Evolutionary conservation across 2,888 invertebrate species (phyloP).

Genomic region (Allophyes oxyacanthae): DNA sequence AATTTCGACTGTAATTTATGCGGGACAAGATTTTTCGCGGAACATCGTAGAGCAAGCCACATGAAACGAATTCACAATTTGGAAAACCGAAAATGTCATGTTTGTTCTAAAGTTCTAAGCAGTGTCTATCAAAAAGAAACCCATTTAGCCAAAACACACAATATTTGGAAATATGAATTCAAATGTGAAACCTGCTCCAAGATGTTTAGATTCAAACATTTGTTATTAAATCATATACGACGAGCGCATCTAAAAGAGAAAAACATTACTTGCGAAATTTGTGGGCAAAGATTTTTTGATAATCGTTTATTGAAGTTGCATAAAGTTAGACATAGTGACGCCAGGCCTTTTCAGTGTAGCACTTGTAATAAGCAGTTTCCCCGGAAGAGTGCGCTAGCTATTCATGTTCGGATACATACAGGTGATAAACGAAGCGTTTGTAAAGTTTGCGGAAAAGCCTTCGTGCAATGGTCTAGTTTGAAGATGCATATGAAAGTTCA

Average conservation of each 20-base stretch:
- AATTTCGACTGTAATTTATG: constrained; percentile 32
- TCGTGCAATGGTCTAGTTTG: constrained; percentile 31
- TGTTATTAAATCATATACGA: constrained; percentile 48
- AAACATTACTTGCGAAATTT: constrained; percentile 62
- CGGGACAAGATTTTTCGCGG: constrained; percentile 22
- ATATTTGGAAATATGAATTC: constrained; percentile 20
- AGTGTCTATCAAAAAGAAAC: constrained; percentile 32
- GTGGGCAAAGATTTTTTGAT: constrained; percentile 62
- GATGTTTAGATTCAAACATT: constrained; percentile 29
- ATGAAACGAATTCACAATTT: constrained; percentile 14
- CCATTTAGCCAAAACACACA: constrained; percentile 34
- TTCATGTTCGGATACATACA: constrained; percentile 55
- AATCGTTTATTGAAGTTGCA: constrained; percentile 56
- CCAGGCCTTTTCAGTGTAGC: constrained; percentile 45
- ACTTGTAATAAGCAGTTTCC: constrained; percentile 47
- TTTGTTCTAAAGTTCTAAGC: constrained; percentile 29
- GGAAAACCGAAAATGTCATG: constrained; percentile 28
- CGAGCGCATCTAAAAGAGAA: constrained; percentile 66
- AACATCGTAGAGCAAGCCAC: constrained; percentile 16
- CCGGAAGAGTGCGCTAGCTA: constrained; percentile 27
- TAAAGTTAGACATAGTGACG: constrained; percentile 54
- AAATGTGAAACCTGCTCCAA: constrained; percentile 30
- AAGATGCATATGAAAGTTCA: constrained; percentile 10
- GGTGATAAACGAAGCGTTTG: constrained; percentile 62
- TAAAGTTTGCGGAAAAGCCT: constrained; percentile 61